These are phyloP conservation scores for Halichoeres trimaculatus DNA, from an alignment of 2,113 vertebrate species.

Conservation along the genomic window DNA sequence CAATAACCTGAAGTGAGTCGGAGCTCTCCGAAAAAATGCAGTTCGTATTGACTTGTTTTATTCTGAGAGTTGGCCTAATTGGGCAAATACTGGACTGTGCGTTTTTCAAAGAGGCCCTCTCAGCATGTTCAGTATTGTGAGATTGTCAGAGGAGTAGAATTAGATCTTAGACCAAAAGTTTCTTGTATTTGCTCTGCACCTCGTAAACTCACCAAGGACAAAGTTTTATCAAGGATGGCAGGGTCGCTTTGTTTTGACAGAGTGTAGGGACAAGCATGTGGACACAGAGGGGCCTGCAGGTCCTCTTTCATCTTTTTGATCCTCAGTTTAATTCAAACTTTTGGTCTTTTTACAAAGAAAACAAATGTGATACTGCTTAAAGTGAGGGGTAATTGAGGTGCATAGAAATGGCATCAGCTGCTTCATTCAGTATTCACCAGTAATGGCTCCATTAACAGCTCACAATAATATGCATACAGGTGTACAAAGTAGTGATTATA, in stretches of 20 bases:
- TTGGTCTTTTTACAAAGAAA: background rate
- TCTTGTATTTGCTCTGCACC: conserved; percentile 31
- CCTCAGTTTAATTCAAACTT: conserved; percentile 16
- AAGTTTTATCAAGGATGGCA: conserved; percentile 60
- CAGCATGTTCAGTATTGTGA: conserved; percentile 21
- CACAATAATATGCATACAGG: background rate
- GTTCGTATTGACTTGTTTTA: conserved; percentile 8
- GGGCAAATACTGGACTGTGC: conserved; percentile 9
- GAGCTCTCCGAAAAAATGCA: conserved; percentile 2
- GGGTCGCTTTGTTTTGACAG: conserved; percentile 48
- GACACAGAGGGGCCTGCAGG: conserved; percentile 30
- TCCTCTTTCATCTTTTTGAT: conserved; percentile 27
- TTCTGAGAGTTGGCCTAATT: background rate
- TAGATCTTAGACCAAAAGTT: conserved; percentile 48
- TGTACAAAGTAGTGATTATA: background rate
- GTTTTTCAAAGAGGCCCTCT: conserved; percentile 45
- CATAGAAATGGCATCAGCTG: background rate
- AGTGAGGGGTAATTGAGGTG: no score
- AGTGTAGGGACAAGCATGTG: conserved; percentile 44
- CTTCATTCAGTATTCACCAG: background rate
- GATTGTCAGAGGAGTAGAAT: conserved; percentile 20
- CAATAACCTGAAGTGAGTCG: background rate
- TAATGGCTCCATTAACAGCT: background rate
- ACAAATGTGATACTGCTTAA: conserved; percentile 6
- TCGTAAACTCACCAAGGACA: conserved; percentile 21